Evolutionary conservation across 2,113 vertebrate genomes (phyloP), one percentile per base, ranked within the genome.

Genomic region (Ploceus nigricollis): DNA sequence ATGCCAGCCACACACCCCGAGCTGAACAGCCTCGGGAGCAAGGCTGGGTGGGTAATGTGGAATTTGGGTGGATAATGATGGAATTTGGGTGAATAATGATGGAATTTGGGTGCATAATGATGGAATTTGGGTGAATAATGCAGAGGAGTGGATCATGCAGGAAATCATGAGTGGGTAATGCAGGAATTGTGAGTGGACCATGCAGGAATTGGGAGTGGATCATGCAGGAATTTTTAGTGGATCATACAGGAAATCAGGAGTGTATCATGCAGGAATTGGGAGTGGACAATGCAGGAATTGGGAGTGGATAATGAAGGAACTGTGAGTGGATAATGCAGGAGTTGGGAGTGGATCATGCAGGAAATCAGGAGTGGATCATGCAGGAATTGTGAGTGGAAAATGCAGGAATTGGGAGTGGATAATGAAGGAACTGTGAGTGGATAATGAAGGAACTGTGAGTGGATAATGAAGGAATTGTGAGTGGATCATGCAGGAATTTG

Each of bases 401-500:
- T 13, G 13, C 6, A 8, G 23, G 23, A 37, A 37, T 60, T 7
- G 2, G 9, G 44, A 20, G n/a, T n/a, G 19, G 18, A 45, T 45
- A 19, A 9, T 44, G 18, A 7, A 44, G 42, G 42, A 39, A 64
- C n/a, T 7, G 2, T 5, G 27, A 9, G 13, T 44, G 28, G 20
- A 24, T 45, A 6, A 25, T 10, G 22, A 5, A 11, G 42, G 31
- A 7, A 10, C 19, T 2, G 2, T 2, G 6, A 3, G 17, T 10
- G 44, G 65, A 27, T 20, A 3, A 28, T 7, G 5, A 4, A 16
- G 53, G 14, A 28, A 17, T 35, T 2, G 1, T 0, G 6, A 3
- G 11, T 24, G 21, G 21, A 31, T 24, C 3, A 14, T 8, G 1
- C 3, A 7, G 68, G 35, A 21, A 20, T 27, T 1, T 0, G 0